A percentile compares a stretch with the other conserved stretches of the same genome.
Evolutionary conservation across 2,797 vertebrate genomes (phyloP).

Genomic region (Phrynocephalus guinanensis): DNA sequence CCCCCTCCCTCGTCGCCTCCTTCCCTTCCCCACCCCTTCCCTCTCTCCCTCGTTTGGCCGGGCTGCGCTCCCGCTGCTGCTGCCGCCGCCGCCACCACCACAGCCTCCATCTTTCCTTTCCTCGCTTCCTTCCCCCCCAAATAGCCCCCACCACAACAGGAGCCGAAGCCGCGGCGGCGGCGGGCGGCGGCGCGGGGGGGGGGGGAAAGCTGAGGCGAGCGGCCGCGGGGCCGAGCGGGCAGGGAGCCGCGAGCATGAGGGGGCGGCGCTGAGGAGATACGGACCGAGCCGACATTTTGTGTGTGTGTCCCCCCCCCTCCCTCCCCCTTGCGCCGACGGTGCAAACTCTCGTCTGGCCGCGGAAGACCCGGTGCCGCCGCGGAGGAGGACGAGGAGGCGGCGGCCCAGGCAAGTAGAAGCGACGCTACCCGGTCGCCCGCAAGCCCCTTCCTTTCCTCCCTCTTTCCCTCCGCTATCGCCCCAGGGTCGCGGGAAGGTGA

Average conservation of each 20-base stretch:
- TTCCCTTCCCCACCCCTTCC: conserved; percentile 55
- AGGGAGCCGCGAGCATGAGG: conserved; percentile 68
- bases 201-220: neutral
- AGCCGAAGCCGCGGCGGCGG: conserved; percentile 54
- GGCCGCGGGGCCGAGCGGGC: conserved; percentile 54
- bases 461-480: neutral
- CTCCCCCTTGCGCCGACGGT: conserved; percentile 67
- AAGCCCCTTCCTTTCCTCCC: conserved; percentile 10
- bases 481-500: conserved; percentile 68
- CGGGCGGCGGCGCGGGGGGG: neutral
- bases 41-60: conserved; percentile 63
- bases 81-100: conserved; percentile 51
- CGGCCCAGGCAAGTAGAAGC: conserved; percentile 72
- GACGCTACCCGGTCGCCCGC: conserved; percentile 43
- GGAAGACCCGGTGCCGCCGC: conserved; percentile 64
- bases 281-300: conserved; percentile 77
- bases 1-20: conserved; percentile 66
- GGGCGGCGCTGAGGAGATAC: conserved; percentile 74
- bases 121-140: conserved; percentile 48
- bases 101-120: conserved; percentile 57
- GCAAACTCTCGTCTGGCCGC: conserved; percentile 73
- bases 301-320: conserved; percentile 49
- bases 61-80: conserved; percentile 43
- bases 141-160: conserved; percentile 58
- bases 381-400: conserved; percentile 47